Evolutionary conservation across 2,888 invertebrate genomes (phyloP), one percentile per base, ranked within the genome.

Genomic region (Caenorhabditis plicata): DNA sequence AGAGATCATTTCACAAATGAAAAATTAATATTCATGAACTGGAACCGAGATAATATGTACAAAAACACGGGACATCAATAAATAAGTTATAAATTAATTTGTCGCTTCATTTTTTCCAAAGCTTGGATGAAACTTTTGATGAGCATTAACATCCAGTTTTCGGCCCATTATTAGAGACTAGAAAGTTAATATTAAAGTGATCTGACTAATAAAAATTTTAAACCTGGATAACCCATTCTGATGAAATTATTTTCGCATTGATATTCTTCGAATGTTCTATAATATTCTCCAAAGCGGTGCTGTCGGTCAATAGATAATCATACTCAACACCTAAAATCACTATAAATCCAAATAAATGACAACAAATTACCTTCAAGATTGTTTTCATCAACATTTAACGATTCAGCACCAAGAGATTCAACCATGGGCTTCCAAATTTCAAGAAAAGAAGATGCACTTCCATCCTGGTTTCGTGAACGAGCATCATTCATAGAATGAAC

Each of bases 301-400:
- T 54, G 61, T 84, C 84, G 8, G 82, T 80, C n/a, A 83, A 70
- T 11, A 83, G 66, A 8, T 81, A 69, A 61, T 82, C 77, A 17
- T 77, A 45, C 25, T 43, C 29, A 27, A 61, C 68, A 15, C n/a
- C 36, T 36, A 8, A n/a, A 36, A 36, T 11, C n/a, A 19, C 15
- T n/a, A n/a, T 8, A 15, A 17, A 17, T 36, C n/a, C 7, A 36
- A 19, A 15, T 36, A 7, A 36, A 17, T 36, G 7, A 8, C n/a
- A 11, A n/a, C 9, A 17, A 27, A 27, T 9, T 27, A 17, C 17
- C 25, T 11, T 35, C 11, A 29, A 5, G 1, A 36, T 36, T 1
- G 26, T 49, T 3, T 22, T 40, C 67, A 65, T 46, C 11, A 50
- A 17, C 1, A 9, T 51, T 15, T 20, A 20, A 26, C 31, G 53